These are phyloP conservation scores for Solenodon paradoxus DNA, from an alignment of 2,113 vertebrate genomes.

Conservation along the genomic window DNA sequence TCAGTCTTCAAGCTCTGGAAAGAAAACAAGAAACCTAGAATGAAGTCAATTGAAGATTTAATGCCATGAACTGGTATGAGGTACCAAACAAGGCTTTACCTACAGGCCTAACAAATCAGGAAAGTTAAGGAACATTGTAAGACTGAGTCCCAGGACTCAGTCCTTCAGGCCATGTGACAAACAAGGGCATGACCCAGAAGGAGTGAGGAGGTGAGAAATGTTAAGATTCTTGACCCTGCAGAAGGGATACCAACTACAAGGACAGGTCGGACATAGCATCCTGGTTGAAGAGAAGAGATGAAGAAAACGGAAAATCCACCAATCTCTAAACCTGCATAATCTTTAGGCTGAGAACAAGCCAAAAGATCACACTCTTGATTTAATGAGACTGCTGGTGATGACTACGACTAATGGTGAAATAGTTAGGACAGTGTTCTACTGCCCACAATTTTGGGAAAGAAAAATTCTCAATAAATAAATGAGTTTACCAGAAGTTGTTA, in stretches of 20 bases:
- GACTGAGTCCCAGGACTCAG: neutral
- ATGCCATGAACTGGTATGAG: neutral
- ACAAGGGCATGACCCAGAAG: neutral
- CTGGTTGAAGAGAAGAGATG: neutral
- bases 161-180: neutral
- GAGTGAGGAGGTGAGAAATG: neutral
- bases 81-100: neutral
- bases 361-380: neutral
- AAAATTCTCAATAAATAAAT: neutral
- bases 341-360: neutral
- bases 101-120: neutral
- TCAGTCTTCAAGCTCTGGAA: neutral
- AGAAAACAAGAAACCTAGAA: constrained; percentile 26
- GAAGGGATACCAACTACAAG: neutral
- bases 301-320: neutral
- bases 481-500: neutral
- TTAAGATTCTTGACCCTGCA: neutral
- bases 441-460: neutral
- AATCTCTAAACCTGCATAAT: neutral
- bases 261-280: neutral
- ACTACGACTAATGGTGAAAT: neutral
- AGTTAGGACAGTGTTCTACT: neutral
- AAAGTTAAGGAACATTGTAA: neutral
- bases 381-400: neutral
- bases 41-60: neutral